Evolutionary conservation across 2,797 vertebrate species (phyloP), one percentile per base, ranked within the genome.

Genomic region (Megaceryle alcyon): DNA sequence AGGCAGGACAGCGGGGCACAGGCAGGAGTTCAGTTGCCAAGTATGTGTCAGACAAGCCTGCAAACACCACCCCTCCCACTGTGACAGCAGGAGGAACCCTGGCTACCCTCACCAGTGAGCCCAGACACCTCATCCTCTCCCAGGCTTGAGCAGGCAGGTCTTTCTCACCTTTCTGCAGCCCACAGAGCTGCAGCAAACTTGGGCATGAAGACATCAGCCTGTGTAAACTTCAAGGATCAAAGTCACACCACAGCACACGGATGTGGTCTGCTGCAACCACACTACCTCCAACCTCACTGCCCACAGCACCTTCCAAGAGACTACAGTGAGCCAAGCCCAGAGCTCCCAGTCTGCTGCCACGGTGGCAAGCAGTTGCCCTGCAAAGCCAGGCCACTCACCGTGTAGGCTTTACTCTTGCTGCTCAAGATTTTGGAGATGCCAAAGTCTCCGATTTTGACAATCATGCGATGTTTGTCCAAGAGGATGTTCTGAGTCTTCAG

Each of bases 381-480:
- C 16, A 51, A 69, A 65, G 46, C 63, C 46, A 56, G 63, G 61
- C 54, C 53, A 95, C 98, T 97, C 93, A 99, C 99, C 3, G 99
- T 99, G 97, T 99, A 99, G 21, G 99, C 99, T 98, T 99, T 99
- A 97, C 99, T 99, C 97, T 99, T 99, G 99, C 99, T 99, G 97
- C 99, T 99, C 25, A 99, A 98, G 94, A 99, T 99, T 98, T 99
- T 99, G 84, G 99, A 99, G 96, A 99, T 99, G 76, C 99, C 99
- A 13, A 99, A 99, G 97, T 99, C 99, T 2, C 99, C 99, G 0
- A 99, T 99, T 98, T 99, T 99, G 91, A 99, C 99, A 0, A 99
- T 99, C 99, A 99, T 99, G 94, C 99, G 99, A 78, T 99, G 99
- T 85, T 99, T 99, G 98, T 99, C 99, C 25, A 99, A 98, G 63